Conservation (phyloP, 2,888 invertebrate genomes). For the Exocentrus adspersus region DNA sequence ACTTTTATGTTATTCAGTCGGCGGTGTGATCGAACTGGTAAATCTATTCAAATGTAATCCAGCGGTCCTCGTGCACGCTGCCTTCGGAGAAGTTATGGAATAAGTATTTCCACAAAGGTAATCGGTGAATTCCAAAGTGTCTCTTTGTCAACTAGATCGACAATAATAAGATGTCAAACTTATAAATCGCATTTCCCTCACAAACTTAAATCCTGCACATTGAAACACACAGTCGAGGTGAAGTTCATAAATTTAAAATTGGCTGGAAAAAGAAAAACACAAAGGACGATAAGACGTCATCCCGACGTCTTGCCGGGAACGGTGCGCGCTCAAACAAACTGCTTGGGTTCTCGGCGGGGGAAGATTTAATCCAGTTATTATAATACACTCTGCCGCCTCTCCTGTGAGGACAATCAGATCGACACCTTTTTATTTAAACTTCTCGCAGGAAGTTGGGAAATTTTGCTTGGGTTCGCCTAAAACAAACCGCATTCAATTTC, state of each 20-base stretch:
- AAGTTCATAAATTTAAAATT: slow-evolving; percentile 47
- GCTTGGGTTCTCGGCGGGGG: slow-evolving; percentile 44
- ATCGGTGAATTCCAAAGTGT: slow-evolving; percentile 45
- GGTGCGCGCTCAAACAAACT: slow-evolving; percentile 46
- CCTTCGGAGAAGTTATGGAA: slow-evolving; percentile 37
- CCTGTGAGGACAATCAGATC: slow-evolving; percentile 48
- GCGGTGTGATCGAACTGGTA: neutral
- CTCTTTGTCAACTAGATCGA: slow-evolving; percentile 44
- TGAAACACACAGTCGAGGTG: slow-evolving; percentile 39
- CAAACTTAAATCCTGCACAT: slow-evolving; percentile 45
- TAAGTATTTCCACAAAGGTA: slow-evolving; percentile 35
- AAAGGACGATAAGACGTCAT: slow-evolving; percentile 38
- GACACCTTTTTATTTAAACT: slow-evolving; percentile 52
- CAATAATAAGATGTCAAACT: slow-evolving; percentile 48
- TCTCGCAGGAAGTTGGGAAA: slow-evolving; percentile 36
- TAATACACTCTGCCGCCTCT: slow-evolving; percentile 51
- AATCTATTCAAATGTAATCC: slow-evolving; percentile 37
- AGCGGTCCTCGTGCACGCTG: slow-evolving; percentile 29
- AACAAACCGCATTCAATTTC: slow-evolving; percentile 23
- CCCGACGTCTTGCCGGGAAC: slow-evolving; percentile 25
- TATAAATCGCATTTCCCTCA: slow-evolving; percentile 50
- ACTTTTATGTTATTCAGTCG: neutral
- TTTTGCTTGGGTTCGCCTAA: slow-evolving; percentile 22
- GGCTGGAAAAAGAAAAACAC: slow-evolving; percentile 41
- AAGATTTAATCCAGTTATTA: slow-evolving; percentile 57